Evolutionary conservation across 2,888 invertebrate genomes (phyloP), one percentile per base, ranked within the genome.

Genomic region (Drosophila lutescens): DNA sequence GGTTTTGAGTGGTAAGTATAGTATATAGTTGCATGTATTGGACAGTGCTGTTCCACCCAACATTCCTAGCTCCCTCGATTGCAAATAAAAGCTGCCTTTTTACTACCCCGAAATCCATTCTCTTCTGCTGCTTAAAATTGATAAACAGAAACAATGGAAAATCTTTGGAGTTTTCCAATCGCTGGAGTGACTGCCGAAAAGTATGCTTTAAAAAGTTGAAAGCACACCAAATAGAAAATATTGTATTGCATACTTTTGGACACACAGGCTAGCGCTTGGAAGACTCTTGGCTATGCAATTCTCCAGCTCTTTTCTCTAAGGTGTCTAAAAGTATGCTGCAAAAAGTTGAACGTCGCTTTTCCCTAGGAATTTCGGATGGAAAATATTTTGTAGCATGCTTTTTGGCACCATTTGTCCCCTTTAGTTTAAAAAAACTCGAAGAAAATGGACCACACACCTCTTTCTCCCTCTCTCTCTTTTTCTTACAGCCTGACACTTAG

Each of bases 41-140:
- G 86, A 79, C 86, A 76, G 73, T 81, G 58, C 65, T 63, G 26
- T 23, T 56, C 46, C 55, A 44, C 20, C 43, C 20, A 20, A 20
- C 49, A n/a, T 26, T 30, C 40, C 13, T 7, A 23, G 15, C 26
- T 40, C 40, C 15, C 53, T 15, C 38, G 9, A 13, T 60, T 36
- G 20, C 32, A 61, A 23, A 30, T 15, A 17, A 10, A 20, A 61
- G 46, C 30, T 17, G 9, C 13, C 2, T 38, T 23, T 17, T 38
- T 20, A 46, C 59, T 46, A 2, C 30, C 32, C 10, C 15, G 1
- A 4, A 61, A 40, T 23, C 32, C 62, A 61, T 40, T 60, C 30
- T 40, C 41, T 26, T 63, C 23, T 40, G 17, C 4, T 32, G 9
- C 10, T 56, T n/a, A 10, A 17, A 41, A 26, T 5, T 6, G 0